Conservation (phyloP, 2,113 vertebrate species). For the Centrocercus urophasianus region DNA sequence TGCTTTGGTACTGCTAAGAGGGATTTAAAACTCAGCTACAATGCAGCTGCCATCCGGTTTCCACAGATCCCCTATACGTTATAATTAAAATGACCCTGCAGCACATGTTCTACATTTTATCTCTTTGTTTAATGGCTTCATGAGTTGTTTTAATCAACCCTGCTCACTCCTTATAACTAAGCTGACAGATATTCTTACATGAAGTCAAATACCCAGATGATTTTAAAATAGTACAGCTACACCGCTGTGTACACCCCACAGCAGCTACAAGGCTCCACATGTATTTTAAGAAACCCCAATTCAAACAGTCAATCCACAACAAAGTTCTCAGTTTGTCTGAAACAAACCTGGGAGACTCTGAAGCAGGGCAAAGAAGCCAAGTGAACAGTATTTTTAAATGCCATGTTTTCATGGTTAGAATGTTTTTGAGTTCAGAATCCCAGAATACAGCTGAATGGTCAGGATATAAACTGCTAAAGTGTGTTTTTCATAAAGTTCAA, state of each 20-base stretch:
- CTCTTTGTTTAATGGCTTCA: conserved; percentile 29
- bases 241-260: conserved; percentile 27
- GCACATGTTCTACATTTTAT: conserved; percentile 65
- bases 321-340: conserved; percentile 55
- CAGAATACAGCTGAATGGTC: conserved; percentile 63
- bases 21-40: conserved; percentile 25
- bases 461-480: conserved; percentile 61
- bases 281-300: conserved; percentile 71
- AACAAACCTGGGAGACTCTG: conserved; percentile 32
- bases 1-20: background rate
- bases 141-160: conserved; percentile 65
- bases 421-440: conserved; percentile 75
- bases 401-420: conserved; percentile 74
- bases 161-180: conserved; percentile 39
- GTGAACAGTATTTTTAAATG: conserved; percentile 69
- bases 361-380: conserved; percentile 53
- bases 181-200: conserved; percentile 56
- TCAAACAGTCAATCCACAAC: conserved; percentile 58
- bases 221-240: conserved; percentile 57
- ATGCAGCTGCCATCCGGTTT: conserved; percentile 24
- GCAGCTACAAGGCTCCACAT: conserved; percentile 56
- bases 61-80: background rate
- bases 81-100: conserved; percentile 36
- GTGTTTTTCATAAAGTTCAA: conserved; percentile 79
- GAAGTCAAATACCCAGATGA: conserved; percentile 52